Evolutionary conservation across 2,888 invertebrate genomes (phyloP), one percentile per base, ranked within the genome.

Genomic region (Cinara cedri): DNA sequence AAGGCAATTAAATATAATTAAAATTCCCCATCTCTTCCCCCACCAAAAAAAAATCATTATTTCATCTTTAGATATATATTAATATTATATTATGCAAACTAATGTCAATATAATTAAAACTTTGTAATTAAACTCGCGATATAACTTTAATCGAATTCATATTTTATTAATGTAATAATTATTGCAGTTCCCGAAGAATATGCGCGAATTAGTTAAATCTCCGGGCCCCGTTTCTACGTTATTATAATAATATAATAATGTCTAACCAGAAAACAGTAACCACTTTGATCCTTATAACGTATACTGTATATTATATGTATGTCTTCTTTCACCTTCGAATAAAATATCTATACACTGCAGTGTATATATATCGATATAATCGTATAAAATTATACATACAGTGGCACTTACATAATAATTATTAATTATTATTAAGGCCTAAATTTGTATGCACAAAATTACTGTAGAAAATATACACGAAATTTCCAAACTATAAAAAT

Each of bases 61-160:
- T 65, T 54, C 16, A n/a, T 34, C 34, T 34, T 34, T 3, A 34
- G 34, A 49, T 49, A 72, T 62, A n/a, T n/a, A n/a, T n/a, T n/a
- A n/a, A n/a, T n/a, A n/a, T n/a, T n/a, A n/a, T 62, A 62, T 72
- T 34, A 24, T 54, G 63, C 42, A 63, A 54, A 65, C 74, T 65
- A 21, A 24, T n/a, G 65, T 65, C 74, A 44, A 75, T 54, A 54
- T 65, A 42, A 75, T 75, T 75, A 75, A 75, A 75, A 75, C 74
- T 75, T 75, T 54, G 24, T 75, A 65, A 75, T 54, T 42, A 16
- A 65, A 75, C 63, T 65, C 16, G 34, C 34, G 62, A 62, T 63
- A 62, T 51, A 42, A 65, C 42, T 24, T 65, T 65, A 63, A 74
- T 65, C 51, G 44, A 54, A 75, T 75, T 72, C 57, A 57, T 57